Base-by-base conservation (phyloP, 2,113 vertebrate species). In the Pygoscelis antarcticus region DNA sequence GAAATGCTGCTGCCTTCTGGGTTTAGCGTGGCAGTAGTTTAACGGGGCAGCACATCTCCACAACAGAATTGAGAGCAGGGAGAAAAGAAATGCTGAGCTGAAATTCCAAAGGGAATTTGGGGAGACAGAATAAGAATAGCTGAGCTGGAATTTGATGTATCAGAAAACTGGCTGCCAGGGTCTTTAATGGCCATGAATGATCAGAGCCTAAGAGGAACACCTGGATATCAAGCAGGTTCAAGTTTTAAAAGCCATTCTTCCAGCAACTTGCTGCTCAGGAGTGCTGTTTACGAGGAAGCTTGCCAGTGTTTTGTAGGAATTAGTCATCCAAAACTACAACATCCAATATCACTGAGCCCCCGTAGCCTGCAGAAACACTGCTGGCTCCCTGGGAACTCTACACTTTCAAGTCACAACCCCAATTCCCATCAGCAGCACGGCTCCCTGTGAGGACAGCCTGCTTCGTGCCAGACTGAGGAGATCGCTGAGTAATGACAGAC, bases 301-400 rank as follows among this genome's bases (percentile, higher is more conserved):
- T 78, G 93, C 55, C 90, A 87, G 69, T 42, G 52, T 85, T 95
- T 92, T 83, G 82, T 82, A 89, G 93, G 83, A 90, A 91, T 92
- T 64, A 95, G 87, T 92, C 72, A 94, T 64, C 77, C 77, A 76
- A 82, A 93, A 38, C 87, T 47, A 51, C 16, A 46, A 47, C 66
- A 91, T n/a, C 46, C 55, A 58, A 23, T 25, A 68, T 8, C 3
- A 58, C 29, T 2, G 82, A 90, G 89, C 60, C 47, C 40, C 58
- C 7, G 2, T 10, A 75, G 86, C 68, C 91, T 55, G 64, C 87
- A 87, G 77, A 13, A 71, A 44, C 61, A 21, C 52, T 77, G 36
- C 52, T 76, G 88, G n/a, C 51, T 91, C 87, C 29, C 86, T 78
- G 84, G 83, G 69, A 89, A 62, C 10, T 30, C n/a, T 57, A 26